Evolutionary conservation across 2,113 vertebrate genomes (phyloP), one percentile per base, ranked within the genome.

Genomic region (Ceratotherium simum): DNA sequence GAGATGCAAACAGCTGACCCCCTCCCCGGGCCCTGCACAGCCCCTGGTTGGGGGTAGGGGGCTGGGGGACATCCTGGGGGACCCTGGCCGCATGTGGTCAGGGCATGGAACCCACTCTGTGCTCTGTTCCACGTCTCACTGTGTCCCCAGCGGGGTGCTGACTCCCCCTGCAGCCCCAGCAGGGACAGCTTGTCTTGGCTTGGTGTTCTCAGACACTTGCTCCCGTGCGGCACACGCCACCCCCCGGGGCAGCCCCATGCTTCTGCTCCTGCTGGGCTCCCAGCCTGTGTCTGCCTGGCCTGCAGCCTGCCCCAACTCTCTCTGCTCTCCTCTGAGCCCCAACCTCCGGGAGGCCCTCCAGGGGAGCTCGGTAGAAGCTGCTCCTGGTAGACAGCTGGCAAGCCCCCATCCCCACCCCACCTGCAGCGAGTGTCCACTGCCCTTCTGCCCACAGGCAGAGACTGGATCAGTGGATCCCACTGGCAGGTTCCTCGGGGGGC

Each of bases 171-270:
- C 46, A 42, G 92, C 95, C 90, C 58, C 27, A 7, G 79, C 96
- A 75, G 97, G 75, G 67, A 65, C 7, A 31, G 97, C 90, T 97
- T 86, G 70, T 86, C 69, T 95, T 96, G 88, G 94, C 36, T 33
- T 5, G 27, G 54, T 17, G 69, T 62, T 62, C 83, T 33, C 16
- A 12, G 72, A 25, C 85, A 29, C 8, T 8, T 5, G 73, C 80
- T 39, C 31, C 81, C 0, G 5, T 6, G 75, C 0, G 29, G 21
- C 83, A 69, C 96, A 25, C 5, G 33, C 56, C 46, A 7, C 27
- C 2, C 2, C 48, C 54, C 1, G 7, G 79, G 91, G 36, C 1
- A 21, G 70, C 64, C 58, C 76, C 12, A 0, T 0, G 18, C 67
- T 39, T 23, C 90, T 48, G 29, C 27, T 46, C 85, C 83, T 5